Evolutionary conservation across 2,888 invertebrate genomes (phyloP), one percentile per base, ranked within the genome.

Genomic region (Frankliniella intonsa): DNA sequence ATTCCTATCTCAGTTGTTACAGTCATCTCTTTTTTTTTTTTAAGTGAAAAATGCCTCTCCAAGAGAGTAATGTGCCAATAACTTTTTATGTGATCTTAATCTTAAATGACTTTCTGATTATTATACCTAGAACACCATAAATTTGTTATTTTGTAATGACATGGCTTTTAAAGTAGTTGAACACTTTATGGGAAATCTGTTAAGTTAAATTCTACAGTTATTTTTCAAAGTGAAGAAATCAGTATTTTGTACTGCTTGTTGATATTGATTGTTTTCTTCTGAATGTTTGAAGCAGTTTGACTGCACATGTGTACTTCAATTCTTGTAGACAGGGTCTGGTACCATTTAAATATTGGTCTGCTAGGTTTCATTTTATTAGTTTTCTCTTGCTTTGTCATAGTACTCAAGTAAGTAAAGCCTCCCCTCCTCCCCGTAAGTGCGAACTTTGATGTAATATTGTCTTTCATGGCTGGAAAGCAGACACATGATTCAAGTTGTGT

Each of bases 181-280:
- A 76, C 10, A 1, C 69, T 38, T 38, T 69, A 69, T n/a, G 69
- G n/a, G 12, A 76, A 76, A 9, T 12, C 69, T 76, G 69, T 76
- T 76, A 76, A 25, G 25, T 76, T n/a, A 76, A 76, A 76, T 76
- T 25, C 25, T 25, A 76, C 25, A 25, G 8, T 76, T 76, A 76
- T 76, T 76, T 76, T 76, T 76, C 69, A 76, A 76, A 38, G 38
- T 38, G 5, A 38, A 38, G 38, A 62, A 76, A 76, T 76, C 69
- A 76, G 69, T 76, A 76, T 76, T 76, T 76, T 76, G 69, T 76
- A 76, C 69, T 76, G 69, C 69, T 76, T 76, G 69, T 76, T 76
- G 12, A 25, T 25, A 76, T 76, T 55, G 55, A 55, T 55, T 76
- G 25, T 25, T 76, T 76, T 69, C 22, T 69, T 69, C 11, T 5